Evolutionary conservation across 1,140 invertebrate species (phyloP), one percentile per base, ranked within the genome.

Genomic region (Neodiprion lecontei): DNA sequence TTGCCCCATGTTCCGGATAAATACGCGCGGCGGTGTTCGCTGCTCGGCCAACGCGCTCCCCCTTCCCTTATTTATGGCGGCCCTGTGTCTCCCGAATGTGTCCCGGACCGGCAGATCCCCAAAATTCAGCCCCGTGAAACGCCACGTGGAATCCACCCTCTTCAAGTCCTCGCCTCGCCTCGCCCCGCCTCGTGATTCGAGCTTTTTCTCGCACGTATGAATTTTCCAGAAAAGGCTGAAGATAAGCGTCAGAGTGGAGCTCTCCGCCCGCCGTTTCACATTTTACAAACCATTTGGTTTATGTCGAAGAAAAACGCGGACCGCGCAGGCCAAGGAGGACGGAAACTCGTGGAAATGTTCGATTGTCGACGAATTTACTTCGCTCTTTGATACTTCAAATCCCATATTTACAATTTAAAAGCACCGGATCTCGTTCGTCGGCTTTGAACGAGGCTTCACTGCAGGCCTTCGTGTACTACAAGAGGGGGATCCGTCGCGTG

Each of bases 51-150:
- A 69, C 61, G 72, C 48, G 72, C 48, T 74, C 69, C 48, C 69
- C 76, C 69, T 75, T 79, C 79, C 79, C 79, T 79, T 78, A 79
- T 79, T 79, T 79, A 79, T 79, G 75, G 77, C 49, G 70, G 73
- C 49, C 70, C 72, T 73, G 68, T 75, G 70, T 71, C 70, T 71
- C 70, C 70, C 28, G 48, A 71, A 71, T 71, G 70, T 71, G 70
- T 48, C 48, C 70, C 70, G 48, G 17, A 12, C 70, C 47, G 28
- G 11, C n/a, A 48, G 70, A 71, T 10, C 70, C 70, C 48, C 70
- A 12, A 40, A 71, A 71, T 14, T 61, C n/a, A 14, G 11, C 11
- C 53, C 53, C 53, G 11, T 12, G 11, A 17, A 61, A 40, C 28
- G 28, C 28, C 28, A 40, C 28, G 28, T 40, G 28, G 5, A 61